Evolutionary conservation across 2,888 invertebrate species (phyloP).

Genomic region (Odontothrips loti): DNA sequence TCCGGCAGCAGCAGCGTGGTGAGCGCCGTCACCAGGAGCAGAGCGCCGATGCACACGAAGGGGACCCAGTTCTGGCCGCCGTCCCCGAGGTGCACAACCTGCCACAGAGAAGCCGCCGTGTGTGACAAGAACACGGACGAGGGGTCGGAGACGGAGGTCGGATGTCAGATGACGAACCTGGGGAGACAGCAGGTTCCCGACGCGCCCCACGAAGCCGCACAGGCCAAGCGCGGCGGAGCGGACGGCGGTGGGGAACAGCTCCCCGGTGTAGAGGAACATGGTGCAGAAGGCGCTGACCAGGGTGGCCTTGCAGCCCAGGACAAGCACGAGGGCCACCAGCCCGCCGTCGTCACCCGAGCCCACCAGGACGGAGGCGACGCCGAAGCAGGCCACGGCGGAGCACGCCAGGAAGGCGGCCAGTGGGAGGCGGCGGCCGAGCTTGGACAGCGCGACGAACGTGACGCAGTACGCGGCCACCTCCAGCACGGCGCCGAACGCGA

Average conservation of each 20-base stretch:
- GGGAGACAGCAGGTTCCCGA: constrained; percentile 50
- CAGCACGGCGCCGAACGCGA: constrained; percentile 49
- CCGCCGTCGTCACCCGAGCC: constrained; percentile 36
- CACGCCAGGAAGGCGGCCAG: constrained; percentile 47
- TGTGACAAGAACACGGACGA: too few relatives aligned
- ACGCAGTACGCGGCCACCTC: constrained; percentile 49
- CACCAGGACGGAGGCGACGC: constrained; percentile 43
- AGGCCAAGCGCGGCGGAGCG: constrained; percentile 48
- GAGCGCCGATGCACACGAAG: constrained; percentile 36
- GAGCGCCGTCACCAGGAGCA: constrained; percentile 37
- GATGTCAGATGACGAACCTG: constrained; percentile 42
- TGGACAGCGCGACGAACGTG: constrained; percentile 45
- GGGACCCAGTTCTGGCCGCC: constrained; percentile 35
- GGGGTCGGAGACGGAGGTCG: too few relatives aligned
- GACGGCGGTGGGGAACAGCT: constrained; percentile 47
- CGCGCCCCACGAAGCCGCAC: constrained; percentile 50
- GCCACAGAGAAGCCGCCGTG: constrained; percentile 34
- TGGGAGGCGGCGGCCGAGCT: constrained; percentile 49
- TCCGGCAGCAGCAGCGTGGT: constrained; percentile 41
- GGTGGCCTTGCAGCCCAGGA: constrained; percentile 48
- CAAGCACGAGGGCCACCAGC: constrained; percentile 41
- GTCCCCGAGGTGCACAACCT: constrained; percentile 41
- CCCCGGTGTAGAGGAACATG: constrained; percentile 46
- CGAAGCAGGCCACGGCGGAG: constrained; percentile 47
- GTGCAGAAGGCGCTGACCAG: constrained; percentile 50